phyloP scores from a whole-genome alignment of 2,113 vertebrate genomes.

The Cavia aperea region DNA sequence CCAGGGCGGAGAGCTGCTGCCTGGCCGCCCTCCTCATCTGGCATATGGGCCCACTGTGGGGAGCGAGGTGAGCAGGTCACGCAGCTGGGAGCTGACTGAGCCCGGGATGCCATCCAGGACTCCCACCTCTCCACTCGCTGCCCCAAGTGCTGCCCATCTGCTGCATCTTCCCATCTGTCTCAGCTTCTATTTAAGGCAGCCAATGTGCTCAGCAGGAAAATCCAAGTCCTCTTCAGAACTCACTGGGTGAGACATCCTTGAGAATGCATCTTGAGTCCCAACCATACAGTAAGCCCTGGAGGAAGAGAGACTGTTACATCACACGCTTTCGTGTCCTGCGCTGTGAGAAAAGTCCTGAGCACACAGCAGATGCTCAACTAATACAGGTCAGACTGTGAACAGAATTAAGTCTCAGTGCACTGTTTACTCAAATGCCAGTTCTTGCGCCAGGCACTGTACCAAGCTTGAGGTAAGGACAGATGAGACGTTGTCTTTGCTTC shows the following conservation, averaged over 20 bases:
- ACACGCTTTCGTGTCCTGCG: neutral
- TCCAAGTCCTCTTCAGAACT: constrained; percentile 22
- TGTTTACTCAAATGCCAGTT: neutral
- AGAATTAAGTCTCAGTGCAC: neutral
- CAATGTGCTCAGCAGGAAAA: constrained; percentile 42
- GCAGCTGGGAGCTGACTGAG: constrained; percentile 1
- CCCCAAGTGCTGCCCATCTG: constrained; percentile 43
- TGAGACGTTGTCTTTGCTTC: neutral
- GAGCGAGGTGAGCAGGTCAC: constrained; percentile 51
- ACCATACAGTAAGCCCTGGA: neutral
- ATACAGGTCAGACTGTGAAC: neutral
- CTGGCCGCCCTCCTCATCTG: neutral
- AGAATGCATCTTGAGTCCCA: neutral
- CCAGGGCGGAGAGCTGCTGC: neutral
- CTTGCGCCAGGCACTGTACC: neutral
- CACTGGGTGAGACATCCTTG: neutral
- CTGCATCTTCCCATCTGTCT: constrained; percentile 48
- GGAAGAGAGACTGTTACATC: neutral
- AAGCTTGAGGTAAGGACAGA: neutral
- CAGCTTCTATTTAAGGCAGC: constrained; percentile 45
- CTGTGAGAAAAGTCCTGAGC: neutral
- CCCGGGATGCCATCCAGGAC: constrained; percentile 20
- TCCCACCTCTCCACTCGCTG: neutral
- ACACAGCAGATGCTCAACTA: neutral
- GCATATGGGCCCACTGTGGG: neutral